A percentile compares a stretch with the other conserved stretches of the same genome.
These are phyloP conservation scores for Brachionus plicatilis DNA, from an alignment of 1,140 invertebrate genomes.

Conservation along the genomic window DNA sequence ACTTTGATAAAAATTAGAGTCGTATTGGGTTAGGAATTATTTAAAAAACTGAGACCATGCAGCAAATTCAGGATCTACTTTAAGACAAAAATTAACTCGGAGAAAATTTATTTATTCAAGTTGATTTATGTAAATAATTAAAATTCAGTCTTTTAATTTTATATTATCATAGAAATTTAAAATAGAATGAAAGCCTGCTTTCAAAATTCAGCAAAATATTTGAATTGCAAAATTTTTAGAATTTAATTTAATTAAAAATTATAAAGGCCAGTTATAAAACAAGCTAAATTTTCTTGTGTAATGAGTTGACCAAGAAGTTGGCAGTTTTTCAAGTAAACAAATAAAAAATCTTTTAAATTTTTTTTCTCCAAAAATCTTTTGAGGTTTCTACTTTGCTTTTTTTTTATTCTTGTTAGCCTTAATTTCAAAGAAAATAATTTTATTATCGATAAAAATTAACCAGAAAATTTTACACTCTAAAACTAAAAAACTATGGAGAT, in stretches of 20 bases:
- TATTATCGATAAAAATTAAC: too few species aligned
- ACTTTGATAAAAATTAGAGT: background rate
- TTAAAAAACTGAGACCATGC: background rate
- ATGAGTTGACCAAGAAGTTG: too few species aligned
- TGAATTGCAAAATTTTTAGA: background rate
- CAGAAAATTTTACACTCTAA: too few species aligned
- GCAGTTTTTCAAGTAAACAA: too few species aligned
- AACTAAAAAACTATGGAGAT: too few species aligned
- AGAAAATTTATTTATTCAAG: background rate
- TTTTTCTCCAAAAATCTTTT: too few species aligned
- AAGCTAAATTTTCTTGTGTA: too few species aligned
- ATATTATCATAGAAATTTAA: background rate
- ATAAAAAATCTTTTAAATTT: too few species aligned
- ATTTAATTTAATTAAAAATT: background rate
- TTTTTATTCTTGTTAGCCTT: too few species aligned
- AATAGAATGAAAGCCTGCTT: background rate
- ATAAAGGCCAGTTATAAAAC: too few species aligned
- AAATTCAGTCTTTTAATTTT: background rate
- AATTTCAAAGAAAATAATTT: too few species aligned
- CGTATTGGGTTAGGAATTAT: background rate
- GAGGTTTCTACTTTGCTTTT: too few species aligned
- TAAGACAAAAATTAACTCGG: background rate
- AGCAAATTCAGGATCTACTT: background rate
- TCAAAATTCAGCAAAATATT: background rate
- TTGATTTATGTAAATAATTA: background rate